phyloP scores from a whole-genome alignment of 92 coral and sea anemone species.

The Micromussa lordhowensis region DNA sequence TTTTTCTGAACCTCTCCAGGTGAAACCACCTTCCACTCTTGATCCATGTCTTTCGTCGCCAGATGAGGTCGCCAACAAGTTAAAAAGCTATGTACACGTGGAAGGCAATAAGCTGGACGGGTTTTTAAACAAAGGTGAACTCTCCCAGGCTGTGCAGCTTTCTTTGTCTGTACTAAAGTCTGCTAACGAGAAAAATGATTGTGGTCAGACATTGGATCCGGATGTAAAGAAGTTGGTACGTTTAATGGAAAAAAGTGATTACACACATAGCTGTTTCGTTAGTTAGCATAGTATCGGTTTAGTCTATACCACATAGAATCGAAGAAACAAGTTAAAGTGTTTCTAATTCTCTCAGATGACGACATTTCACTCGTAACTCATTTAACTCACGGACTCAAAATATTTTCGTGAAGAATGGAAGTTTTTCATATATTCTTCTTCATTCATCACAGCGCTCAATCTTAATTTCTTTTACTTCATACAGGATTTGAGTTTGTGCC shows the following conservation, averaged over 20 bases:
- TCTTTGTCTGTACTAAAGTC: constrained; percentile 24
- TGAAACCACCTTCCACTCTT: constrained; percentile 17
- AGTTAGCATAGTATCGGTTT: not conserved
- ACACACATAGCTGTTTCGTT: not conserved
- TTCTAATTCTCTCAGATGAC: too few relatives aligned
- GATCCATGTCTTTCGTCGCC: constrained; percentile 25
- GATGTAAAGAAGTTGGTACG: constrained; percentile 20
- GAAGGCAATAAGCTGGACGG: constrained; percentile 19
- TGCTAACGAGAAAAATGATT: not conserved
- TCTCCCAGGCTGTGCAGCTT: constrained; percentile 24
- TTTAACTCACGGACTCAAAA: too few relatives aligned
- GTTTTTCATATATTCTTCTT: too few relatives aligned
- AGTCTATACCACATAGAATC: too few relatives aligned
- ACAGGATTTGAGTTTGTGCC: too few relatives aligned
- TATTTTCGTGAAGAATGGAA: too few relatives aligned
- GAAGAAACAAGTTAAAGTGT: too few relatives aligned
- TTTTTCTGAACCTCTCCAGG: not conserved
- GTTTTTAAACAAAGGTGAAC: constrained; percentile 32
- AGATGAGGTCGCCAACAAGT: constrained; percentile 1
- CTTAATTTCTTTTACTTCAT: too few relatives aligned
- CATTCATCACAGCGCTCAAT: too few relatives aligned
- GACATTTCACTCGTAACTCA: too few relatives aligned
- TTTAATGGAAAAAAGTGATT: not conserved
- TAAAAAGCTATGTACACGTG: constrained; percentile 1
- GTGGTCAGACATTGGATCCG: constrained; percentile 2